Base-by-base conservation (phyloP, 2,113 vertebrate genomes). In the Conger conger region DNA sequence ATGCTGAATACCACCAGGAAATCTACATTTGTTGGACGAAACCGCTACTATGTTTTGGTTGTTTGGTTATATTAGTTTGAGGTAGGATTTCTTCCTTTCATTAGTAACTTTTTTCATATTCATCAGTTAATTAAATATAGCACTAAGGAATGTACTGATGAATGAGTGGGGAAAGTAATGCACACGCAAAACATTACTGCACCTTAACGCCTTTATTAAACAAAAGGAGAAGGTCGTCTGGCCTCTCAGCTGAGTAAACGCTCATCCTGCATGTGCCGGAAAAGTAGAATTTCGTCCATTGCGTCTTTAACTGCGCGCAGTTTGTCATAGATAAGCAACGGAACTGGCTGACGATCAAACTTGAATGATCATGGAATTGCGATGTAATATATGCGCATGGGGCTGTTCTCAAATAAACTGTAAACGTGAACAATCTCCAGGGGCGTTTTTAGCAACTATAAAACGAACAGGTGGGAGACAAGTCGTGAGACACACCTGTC, bases 391-490 rank as follows among this genome's bases (percentile, higher is more conserved):
- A 50, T 80, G 40, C 4, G 57, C 38, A 63, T 35, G 80, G 80
- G 86, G 90, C 88, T 84, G 91, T 92, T 88, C 90, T 93, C 94
- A 94, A 95, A 95, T 93, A 95, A 93, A 92, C 91, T 91, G 85
- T 94, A 94, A 94, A 93, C 88, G 76, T 13, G 79, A 73, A 86
- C 88, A 89, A 85, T 87, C 85, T 86, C 81, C 60, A 42, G 30
- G 57, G 80, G 80, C 57, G 86, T 85, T 94, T 93, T 94, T 93
- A 93, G 89, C 91, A 82, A 92, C 87, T 91, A 93, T 96, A 96
- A 96, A 95, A 93, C 4, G 89, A 94, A 92, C 95, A 96, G 95
- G 92, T 96, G 95, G 91, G 89, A 93, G 92, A 88, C 92, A 85
- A 81, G 91, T 80, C 45, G 30, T 37, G 85, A 83, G 91, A 88